Base-by-base conservation (phyloP, 1,140 invertebrate species). In the Caenorhabditis briggsae region DNA sequence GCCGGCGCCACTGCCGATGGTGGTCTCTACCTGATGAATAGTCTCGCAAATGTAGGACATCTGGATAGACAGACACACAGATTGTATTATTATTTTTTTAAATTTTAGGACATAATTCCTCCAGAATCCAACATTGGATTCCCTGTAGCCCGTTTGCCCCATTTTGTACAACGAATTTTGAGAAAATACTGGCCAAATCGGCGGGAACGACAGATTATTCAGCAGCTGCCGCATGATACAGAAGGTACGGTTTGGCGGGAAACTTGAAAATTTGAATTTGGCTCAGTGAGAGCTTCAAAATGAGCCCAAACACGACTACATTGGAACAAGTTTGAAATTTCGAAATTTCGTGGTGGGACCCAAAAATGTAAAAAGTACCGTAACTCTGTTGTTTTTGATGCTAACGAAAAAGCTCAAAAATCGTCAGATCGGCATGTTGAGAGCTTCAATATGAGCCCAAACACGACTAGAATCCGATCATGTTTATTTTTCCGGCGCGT, bases 1-100 rank as follows among this genome's bases (percentile, higher is more conserved):
- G 91, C 86, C 5, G 82, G 50, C 0, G 86, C 59, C 11, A 23
- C 82, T 3, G 64, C 92, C 12, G 91, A 92, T 55, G 91, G 91
- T 20, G 91, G 91, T 25, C 65, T 50, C 16, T 92, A 55, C 74
- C 43, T 92, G 33, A 65, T 74, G 23, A 86, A 91, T 23, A 41
- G 12, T 14, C n/a, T 83, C 14, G 23, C 23, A 20, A 58, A 43
- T 23, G 53, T 83, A 58, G 16, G 18, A 86, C 50, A 82, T 56
- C 58, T 25, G 82, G 50, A 53, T 33, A 20, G 89, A 70, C 25
- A 25, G 43, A 82, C 87, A 7, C 89, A 92, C 53, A 46, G 89
- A 20, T 84, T 90, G 12, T n/a, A n/a, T n/a, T n/a, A n/a, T n/a
- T 91, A 92, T 86, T 50, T 33, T 50, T 88, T 91, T 46, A 2